Evolutionary conservation across 2,113 vertebrate genomes (phyloP), one percentile per base, ranked within the genome.

Genomic region (Strix aluco): DNA sequence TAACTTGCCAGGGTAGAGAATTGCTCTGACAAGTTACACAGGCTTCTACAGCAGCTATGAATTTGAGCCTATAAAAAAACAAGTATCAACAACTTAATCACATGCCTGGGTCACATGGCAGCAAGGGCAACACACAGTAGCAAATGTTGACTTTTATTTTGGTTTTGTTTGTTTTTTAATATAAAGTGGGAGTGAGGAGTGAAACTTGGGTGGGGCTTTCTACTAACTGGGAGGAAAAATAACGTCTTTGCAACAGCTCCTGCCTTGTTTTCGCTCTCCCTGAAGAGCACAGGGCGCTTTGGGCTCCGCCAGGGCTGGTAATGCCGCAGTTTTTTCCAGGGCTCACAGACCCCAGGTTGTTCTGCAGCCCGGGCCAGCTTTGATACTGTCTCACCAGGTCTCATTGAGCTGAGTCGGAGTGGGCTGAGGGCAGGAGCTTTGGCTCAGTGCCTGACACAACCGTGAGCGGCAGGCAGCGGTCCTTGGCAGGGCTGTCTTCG

Each of bases 51-150:
- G 94, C 93, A 92, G 40, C 86, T 59, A 78, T 47, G 65, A 94
- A 95, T 95, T 85, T 61, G 88, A 95, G 95, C 96, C 95, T 94
- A 81, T 89, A 79, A 96, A 78, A 88, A 78, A 69, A 18, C 93
- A 94, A 93, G 89, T 77, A 93, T 57, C 84, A 87, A 58, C 96
- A 96, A 16, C 89, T 73, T 47, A 62, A 93, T 97, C 97, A 97
- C 96, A 81, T 97, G 96, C 38, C 32, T 49, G 8, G 79, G 81
- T 97, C 96, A 97, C 91, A 36, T 86, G 89, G 95, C 75, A 63
- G 77, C 38, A 84, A 81, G 27, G 91, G 59, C 83, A 95, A 73
- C 15, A 29, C 44, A 27, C 54, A 58, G 75, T 58, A 93, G 92
- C 74, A 95, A 96, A 79, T 34, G 49, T 13, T 92, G 44, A 49